A percentile compares a stretch with the other conserved stretches of the same genome.
Evolutionary conservation across 2,797 vertebrate genomes (phyloP).

Genomic region (Cichlasoma orientale): DNA sequence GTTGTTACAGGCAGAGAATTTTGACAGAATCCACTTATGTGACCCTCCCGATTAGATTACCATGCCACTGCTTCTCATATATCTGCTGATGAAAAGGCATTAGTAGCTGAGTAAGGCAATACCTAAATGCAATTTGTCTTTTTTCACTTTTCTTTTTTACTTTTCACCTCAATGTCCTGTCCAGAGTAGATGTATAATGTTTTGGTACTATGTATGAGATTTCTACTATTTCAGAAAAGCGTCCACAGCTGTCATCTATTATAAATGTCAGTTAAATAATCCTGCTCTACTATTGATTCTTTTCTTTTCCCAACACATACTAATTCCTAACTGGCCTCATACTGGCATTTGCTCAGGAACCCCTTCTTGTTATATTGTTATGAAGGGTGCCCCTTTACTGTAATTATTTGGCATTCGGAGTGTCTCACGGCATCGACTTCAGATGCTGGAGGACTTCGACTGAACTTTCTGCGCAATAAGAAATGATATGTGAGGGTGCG

Average conservation of each 20-base stretch:
- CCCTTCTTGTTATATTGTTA: slow-evolving; percentile 10
- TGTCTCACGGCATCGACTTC: background rate
- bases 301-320: background rate
- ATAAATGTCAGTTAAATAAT: slow-evolving; percentile 74
- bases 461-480: background rate
- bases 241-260: slow-evolving; percentile 64
- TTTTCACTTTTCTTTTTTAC: slow-evolving; percentile 1
- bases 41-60: slow-evolving; percentile 56
- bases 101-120: slow-evolving; percentile 15
- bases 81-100: slow-evolving; percentile 49
- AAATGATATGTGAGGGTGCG: background rate
- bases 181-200: background rate
- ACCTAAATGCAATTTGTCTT: slow-evolving; percentile 16
- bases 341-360: slow-evolving; percentile 3
- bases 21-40: slow-evolving; percentile 58
- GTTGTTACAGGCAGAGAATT: slow-evolving; percentile 41
- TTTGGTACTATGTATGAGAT: slow-evolving; percentile 7
- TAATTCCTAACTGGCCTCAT: background rate
- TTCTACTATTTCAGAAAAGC: slow-evolving; percentile 9
- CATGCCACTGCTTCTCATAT: slow-evolving; percentile 47
- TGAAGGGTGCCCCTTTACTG: background rate
- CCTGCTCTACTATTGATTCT: slow-evolving; percentile 22
- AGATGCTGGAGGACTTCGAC: background rate
- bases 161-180: background rate
- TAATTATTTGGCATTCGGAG: background rate